A percentile compares a stretch with the other conserved stretches of the same genome.
Evolutionary conservation across 1,140 invertebrate genomes (phyloP).

Genomic region (Apis dorsata): DNA sequence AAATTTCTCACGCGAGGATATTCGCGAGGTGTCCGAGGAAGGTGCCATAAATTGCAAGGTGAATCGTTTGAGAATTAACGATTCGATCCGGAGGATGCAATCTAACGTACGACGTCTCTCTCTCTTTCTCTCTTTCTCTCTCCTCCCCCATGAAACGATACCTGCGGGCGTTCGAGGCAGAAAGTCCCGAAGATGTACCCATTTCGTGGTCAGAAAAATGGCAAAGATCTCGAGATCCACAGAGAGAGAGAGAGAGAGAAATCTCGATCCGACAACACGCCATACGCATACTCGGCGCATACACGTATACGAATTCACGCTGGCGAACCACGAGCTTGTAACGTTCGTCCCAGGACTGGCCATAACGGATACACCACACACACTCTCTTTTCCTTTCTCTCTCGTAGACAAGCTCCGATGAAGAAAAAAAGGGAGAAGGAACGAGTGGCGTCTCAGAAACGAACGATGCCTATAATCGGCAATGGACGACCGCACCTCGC

Average conservation of each 20-base stretch:
- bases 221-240: neutral
- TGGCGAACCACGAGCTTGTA: neutral
- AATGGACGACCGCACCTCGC: conserved; percentile 74
- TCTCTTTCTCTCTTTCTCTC: neutral
- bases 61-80: conserved; percentile 35
- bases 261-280: neutral
- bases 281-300: neutral
- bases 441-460: conserved; percentile 45
- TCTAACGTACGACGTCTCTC: conserved; percentile 23
- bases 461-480: conserved; percentile 77
- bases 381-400: conserved; percentile 47
- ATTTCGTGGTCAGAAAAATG: conserved; percentile 57
- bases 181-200: conserved; percentile 55
- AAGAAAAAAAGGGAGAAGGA: conserved; percentile 32
- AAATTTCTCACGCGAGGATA: conserved; percentile 22
- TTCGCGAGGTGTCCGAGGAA: neutral
- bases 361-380: neutral
- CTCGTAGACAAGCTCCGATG: conserved; percentile 11
- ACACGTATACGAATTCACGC: neutral
- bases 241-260: neutral
- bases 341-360: neutral
- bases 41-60: conserved; percentile 35
- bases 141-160: conserved; percentile 21
- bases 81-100: conserved; percentile 31
- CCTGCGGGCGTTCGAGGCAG: conserved; percentile 41